phyloP scores from a whole-genome alignment of 2,797 vertebrate genomes.

The Synanceia verrucosa region DNA sequence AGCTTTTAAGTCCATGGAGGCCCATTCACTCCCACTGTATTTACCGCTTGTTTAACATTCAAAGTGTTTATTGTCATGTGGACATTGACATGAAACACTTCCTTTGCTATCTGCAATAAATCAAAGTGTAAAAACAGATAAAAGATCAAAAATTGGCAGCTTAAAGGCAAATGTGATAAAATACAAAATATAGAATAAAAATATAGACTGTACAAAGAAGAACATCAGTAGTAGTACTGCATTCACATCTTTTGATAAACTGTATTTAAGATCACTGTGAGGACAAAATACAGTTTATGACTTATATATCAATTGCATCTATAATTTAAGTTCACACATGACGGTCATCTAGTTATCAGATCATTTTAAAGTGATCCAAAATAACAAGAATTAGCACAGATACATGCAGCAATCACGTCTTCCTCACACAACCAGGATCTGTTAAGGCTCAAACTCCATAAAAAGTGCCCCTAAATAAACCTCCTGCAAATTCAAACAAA shows the following conservation, averaged over 20 bases:
- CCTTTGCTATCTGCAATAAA: too few relatives aligned
- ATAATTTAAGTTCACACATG: not conserved
- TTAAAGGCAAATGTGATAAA: too few relatives aligned
- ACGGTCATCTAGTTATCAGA: not conserved
- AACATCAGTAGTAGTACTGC: too few relatives aligned
- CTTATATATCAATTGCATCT: not conserved
- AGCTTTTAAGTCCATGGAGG: not conserved
- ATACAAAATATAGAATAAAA: too few relatives aligned
- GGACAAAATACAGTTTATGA: not conserved
- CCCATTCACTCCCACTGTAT: not conserved
- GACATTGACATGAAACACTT: too few relatives aligned
- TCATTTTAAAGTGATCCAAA: not conserved
- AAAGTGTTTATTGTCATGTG: too few relatives aligned
- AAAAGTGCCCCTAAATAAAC: constrained; percentile 12
- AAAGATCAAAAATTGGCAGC: too few relatives aligned
- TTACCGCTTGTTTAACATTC: not conserved
- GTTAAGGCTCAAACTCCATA: not conserved
- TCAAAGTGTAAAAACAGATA: too few relatives aligned
- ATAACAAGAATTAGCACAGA: not conserved
- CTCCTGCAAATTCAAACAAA: not conserved
- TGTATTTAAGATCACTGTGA: not conserved
- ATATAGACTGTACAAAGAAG: too few relatives aligned
- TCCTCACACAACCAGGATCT: not conserved
- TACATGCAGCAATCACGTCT: not conserved
- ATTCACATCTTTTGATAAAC: not conserved